Conservation (phyloP, 2,888 invertebrate genomes). For the Calameuta idolon region DNA sequence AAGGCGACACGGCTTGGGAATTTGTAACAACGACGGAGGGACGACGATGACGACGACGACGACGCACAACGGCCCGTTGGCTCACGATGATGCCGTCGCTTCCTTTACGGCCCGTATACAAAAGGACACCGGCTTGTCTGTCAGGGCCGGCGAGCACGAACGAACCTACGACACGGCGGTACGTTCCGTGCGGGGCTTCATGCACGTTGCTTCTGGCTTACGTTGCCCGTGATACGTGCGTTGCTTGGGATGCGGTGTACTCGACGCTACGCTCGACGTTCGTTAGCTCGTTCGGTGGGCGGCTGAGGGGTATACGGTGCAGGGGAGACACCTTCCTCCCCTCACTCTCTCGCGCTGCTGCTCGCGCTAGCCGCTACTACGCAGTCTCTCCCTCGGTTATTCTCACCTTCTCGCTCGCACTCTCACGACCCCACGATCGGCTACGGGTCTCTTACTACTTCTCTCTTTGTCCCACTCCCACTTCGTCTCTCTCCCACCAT, state of each 20-base stretch:
- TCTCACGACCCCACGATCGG: background rate
- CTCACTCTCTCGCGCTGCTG: constrained; percentile 31
- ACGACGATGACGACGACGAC: background rate
- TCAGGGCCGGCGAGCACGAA: background rate
- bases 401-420: constrained; percentile 30
- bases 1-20: background rate
- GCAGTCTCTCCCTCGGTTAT: constrained; percentile 14
- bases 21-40: background rate
- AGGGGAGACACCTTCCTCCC: constrained; percentile 30
- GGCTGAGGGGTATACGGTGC: constrained; percentile 33
- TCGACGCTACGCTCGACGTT: constrained; percentile 66
- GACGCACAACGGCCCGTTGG: background rate
- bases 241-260: constrained; percentile 56
- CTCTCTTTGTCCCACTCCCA: constrained; percentile 2
- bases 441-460: constrained; percentile 12
- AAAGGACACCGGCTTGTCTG: background rate
- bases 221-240: constrained; percentile 35
- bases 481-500: background rate
- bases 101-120: background rate
- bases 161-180: background rate
- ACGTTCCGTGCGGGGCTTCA: constrained; percentile 26
- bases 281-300: constrained; percentile 60
- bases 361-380: background rate
- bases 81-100: background rate
- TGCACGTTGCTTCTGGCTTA: constrained; percentile 28